Evolutionary conservation across 2,888 invertebrate genomes (phyloP), one percentile per base, ranked within the genome.

Genomic region (Cyaniris semiargus): DNA sequence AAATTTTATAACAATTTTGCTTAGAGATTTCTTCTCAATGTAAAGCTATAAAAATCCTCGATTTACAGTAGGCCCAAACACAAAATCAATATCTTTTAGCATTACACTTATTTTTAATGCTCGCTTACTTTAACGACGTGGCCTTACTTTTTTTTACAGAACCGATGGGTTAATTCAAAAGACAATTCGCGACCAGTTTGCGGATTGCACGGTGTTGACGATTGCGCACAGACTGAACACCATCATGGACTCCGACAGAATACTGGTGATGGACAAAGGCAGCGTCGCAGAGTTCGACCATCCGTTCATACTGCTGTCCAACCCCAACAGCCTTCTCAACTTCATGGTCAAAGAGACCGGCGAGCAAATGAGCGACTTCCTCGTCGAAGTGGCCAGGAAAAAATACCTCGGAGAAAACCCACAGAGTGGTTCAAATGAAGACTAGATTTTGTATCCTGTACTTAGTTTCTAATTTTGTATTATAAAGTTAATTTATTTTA

Each of bases 161-260:
- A 94, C 94, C 10, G 98, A 98, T 87, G 95, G 94, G 0, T 89
- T 98, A 60, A 98, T 98, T 82, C 98, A 98, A 86, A 95, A 94
- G 81, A 97, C 98, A 0, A 97, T 98, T 71, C 94, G 97, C 56
- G 94, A 93, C 8, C 96, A 97, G 87, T 98, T 98, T 85, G 92
- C 94, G 7, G 85, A 95, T 0, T 98, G 97, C 86, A 98, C 98
- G 0, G 98, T 98, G 15, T 89, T 98, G 31, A 98, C 98, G 0
- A 97, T 98, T 48, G 98, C 98, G 3, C 98, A 98, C 89, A 95
- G 98, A 48, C 92, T 98, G 34, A 96, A 98, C 86, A 98, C 98
- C 0, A 96, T 98, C 79, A 98, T 98, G 96, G 98, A 98, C 87
- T 97, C 97, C 0, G 97, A 98, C 90, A 95, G 96, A 75, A 96